Conservation (phyloP, 2,888 invertebrate species). For the Himalopsyche kuldschensis region DNA sequence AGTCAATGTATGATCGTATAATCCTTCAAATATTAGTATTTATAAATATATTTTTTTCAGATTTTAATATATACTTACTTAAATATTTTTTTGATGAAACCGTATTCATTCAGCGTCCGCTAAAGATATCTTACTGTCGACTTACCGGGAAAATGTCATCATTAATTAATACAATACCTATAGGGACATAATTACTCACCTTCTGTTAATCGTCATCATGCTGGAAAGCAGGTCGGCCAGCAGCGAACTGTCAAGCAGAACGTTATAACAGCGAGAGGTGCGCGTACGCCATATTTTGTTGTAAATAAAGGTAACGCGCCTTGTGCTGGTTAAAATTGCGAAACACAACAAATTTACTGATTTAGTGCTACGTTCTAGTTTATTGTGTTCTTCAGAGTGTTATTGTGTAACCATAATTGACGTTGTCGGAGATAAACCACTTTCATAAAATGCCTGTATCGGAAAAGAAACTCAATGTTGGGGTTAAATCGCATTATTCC, state of each 20-base stretch:
- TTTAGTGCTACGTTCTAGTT: neutral
- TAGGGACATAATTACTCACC: neutral
- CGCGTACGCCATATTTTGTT: neutral
- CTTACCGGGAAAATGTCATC: too few species aligned
- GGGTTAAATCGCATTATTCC: conserved; percentile 55
- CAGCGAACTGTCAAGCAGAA: neutral
- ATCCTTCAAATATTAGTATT: too few species aligned
- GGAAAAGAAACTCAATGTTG: conserved; percentile 55
- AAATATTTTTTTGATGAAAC: too few species aligned
- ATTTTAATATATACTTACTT: too few species aligned
- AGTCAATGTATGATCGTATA: too few species aligned
- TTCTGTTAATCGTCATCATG: too few species aligned
- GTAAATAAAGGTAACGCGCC: neutral
- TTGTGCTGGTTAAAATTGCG: neutral
- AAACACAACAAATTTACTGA: neutral
- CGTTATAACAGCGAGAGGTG: neutral
- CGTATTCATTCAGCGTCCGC: too few species aligned
- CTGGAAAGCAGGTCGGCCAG: neutral
- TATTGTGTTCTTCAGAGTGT: neutral
- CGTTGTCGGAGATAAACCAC: neutral
- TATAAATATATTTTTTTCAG: too few species aligned
- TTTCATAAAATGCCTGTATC: conserved; percentile 48
- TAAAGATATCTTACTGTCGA: too few species aligned
- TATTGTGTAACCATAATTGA: neutral
- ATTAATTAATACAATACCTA: too few species aligned